Evolutionary conservation across 30 jellyfish, hydroid and myxozoan genomes (phyloP), one percentile per base, ranked within the genome.

Genomic region (Aurelia coerulea): DNA sequence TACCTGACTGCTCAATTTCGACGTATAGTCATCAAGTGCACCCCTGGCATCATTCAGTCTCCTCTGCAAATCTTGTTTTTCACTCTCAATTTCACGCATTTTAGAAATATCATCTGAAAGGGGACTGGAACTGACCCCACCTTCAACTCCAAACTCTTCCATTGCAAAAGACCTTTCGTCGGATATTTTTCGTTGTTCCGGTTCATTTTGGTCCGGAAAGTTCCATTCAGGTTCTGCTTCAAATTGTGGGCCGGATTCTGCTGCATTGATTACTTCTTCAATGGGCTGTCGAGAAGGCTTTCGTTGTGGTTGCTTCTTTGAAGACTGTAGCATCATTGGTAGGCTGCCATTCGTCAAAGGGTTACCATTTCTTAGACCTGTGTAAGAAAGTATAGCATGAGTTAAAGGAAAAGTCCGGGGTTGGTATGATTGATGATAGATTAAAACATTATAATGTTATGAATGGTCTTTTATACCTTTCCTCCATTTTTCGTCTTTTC

Each of bases 1-100:
- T 58, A 95, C 99, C 99, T 95, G 97, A 63, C 73, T 39, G 65
- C 78, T 94, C 58, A 95, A 58, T 76, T 90, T 95, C 32, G 89
- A 49, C 11, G 99, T 78, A 56, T 95, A 95, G 18, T 80, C 87
- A 19, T 87, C 93, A 73, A 95, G 89, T 10, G 94, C 97, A 34
- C 82, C 84, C 63, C 82, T 88, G 37, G 97, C 96, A 19, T 90
- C 97, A 52, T 41, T 68, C 73, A 95, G 69, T 77, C 96, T 81
- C 76, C 73, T 67, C 77, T 90, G 96, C 87, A 95, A 66, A 15
- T 81, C 94, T 54, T 73, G 66, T 75, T 95, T 95, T 51, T 95
- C 99, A 4, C 62, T 69, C 68, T 95, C 99, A 15, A 95, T 75
- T 17, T 74, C 88, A 41, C 89, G 77, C 58, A 95, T 89, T 34